Evolutionary conservation across 2,113 vertebrate species (phyloP).

Genomic region (Meriones unguiculatus): DNA sequence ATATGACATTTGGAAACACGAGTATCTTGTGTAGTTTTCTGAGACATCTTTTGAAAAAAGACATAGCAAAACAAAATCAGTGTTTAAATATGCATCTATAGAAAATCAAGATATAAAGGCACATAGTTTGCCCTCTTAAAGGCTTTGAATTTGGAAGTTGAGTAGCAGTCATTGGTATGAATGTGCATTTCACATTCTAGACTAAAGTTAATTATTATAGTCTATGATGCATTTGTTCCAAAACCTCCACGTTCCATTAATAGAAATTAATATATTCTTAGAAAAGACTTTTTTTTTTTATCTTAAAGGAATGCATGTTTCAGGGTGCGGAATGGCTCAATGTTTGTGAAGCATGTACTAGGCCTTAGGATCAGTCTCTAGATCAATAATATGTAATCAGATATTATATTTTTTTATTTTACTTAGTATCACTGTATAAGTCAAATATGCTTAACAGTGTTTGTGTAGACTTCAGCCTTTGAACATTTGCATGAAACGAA

Average conservation of each 20-base stretch:
- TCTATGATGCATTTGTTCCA: neutral
- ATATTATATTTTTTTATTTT: neutral
- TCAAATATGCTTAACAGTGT: neutral
- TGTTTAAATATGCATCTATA: neutral
- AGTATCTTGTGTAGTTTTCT: neutral
- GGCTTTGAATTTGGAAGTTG: neutral
- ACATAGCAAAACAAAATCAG: neutral
- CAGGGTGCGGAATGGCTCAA: neutral
- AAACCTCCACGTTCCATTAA: neutral
- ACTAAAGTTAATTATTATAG: neutral
- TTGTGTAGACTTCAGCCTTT: neutral
- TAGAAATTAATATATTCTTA: conserved; percentile 31
- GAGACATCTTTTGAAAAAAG: neutral
- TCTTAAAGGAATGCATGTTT: neutral
- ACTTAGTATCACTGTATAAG: neutral
- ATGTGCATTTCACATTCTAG: neutral
- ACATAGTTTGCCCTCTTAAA: neutral
- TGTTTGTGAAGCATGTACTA: neutral
- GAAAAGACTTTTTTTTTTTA: neutral
- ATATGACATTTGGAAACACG: neutral
- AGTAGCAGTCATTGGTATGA: neutral
- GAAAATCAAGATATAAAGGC: neutral
- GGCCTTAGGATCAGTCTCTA: neutral
- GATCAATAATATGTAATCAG: neutral
- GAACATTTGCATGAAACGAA: neutral